Percentiles rank a stretch among this genome's conserved stretches.
These are phyloP conservation scores for Drosophila persimilis DNA, from an alignment of 1,140 invertebrate genomes.

Conservation along the genomic window DNA sequence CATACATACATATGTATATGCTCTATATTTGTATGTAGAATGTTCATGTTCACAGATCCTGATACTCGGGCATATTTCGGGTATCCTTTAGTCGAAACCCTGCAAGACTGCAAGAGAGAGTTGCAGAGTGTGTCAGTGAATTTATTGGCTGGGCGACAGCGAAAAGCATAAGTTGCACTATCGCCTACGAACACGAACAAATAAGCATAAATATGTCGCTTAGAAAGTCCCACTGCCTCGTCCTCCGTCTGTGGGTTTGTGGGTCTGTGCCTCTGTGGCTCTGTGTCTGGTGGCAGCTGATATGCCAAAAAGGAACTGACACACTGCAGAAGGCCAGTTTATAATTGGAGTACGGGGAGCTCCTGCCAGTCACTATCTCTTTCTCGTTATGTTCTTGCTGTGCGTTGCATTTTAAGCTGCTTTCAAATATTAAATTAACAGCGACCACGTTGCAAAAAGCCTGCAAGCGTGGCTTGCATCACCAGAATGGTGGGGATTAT, in stretches of 20 bases:
- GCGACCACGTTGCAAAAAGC: constrained; percentile 53
- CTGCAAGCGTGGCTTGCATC: constrained; percentile 55
- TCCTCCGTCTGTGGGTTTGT: constrained; percentile 1
- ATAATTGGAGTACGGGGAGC: constrained; percentile 22
- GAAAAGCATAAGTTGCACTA: constrained; percentile 76
- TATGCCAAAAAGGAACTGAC: constrained; percentile 21
- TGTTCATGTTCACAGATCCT: no score
- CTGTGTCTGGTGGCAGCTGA: constrained; percentile 35
- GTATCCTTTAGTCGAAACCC: no score
- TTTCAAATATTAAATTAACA: constrained; percentile 82
- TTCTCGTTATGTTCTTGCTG: constrained; percentile 45
- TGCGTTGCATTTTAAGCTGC: constrained; percentile 75
- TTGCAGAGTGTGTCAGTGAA: constrained; percentile 47
- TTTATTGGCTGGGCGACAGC: constrained; percentile 68
- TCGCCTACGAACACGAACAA: constrained; percentile 65
- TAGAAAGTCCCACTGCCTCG: constrained; percentile 24
- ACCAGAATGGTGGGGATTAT: constrained; percentile 55
- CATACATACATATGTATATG: no score
- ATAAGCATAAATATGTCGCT: constrained; percentile 64
- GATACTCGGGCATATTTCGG: no score
- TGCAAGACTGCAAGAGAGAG: no score
- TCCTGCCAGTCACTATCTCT: constrained; percentile 6
- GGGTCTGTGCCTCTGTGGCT: constrained; percentile 8
- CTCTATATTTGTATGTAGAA: no score
- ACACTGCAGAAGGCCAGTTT: constrained; percentile 17